These are phyloP conservation scores for Pantherophis guttatus DNA, from an alignment of 2,113 vertebrate species.

Conservation along the genomic window DNA sequence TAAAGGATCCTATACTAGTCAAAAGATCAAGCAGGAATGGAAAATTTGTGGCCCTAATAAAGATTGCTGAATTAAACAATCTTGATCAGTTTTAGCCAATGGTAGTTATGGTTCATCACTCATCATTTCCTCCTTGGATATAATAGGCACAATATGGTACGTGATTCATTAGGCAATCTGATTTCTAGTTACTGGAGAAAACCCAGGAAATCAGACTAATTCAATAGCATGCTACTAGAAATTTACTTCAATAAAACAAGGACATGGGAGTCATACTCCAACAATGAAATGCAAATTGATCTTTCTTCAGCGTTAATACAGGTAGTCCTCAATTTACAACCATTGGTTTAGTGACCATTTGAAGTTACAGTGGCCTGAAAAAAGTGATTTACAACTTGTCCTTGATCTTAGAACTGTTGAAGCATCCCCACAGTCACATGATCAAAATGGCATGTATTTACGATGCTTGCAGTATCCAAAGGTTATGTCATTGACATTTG, in stretches of 20 bases:
- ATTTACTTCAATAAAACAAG: not conserved
- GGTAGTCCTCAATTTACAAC: not conserved
- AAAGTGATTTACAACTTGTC: not conserved
- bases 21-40: not conserved
- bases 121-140: not conserved
- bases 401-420: not conserved
- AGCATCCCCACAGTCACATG: not conserved
- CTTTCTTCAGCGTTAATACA: not conserved
- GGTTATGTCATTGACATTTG: not conserved
- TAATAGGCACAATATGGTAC: not conserved
- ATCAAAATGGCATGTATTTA: not conserved
- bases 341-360: not conserved
- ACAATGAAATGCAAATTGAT: not conserved
- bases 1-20: not conserved
- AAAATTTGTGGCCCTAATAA: not conserved
- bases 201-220: not conserved
- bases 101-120: not conserved
- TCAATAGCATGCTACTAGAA: not conserved
- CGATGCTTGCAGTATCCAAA: not conserved
- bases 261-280: not conserved
- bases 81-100: not conserved
- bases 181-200: not conserved
- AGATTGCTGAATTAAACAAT: not conserved
- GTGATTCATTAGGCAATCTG: not conserved
- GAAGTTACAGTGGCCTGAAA: not conserved